Evolutionary conservation across 2,113 vertebrate species (phyloP).

Genomic region (Lutjanus erythropterus): DNA sequence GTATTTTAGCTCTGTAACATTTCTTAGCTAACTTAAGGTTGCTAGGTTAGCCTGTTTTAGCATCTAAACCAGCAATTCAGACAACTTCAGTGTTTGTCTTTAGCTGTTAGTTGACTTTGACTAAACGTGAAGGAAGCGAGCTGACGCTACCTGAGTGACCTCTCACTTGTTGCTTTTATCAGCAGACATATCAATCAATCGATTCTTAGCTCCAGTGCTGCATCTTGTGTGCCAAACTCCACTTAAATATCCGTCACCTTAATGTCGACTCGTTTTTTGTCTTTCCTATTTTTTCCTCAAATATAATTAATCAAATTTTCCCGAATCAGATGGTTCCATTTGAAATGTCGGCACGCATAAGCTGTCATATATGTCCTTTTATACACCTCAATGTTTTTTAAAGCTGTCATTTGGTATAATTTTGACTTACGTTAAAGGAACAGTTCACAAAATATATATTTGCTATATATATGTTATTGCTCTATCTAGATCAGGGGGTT

Average conservation of each 20-base stretch:
- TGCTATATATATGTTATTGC: too few relatives aligned
- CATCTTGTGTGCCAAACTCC: not conserved
- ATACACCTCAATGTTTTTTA: not conserved
- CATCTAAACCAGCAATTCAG: not conserved
- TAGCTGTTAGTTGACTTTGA: too few relatives aligned
- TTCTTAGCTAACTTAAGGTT: not conserved
- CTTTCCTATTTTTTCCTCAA: not conserved
- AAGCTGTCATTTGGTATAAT: not conserved
- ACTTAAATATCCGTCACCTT: not conserved
- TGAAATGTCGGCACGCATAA: not conserved
- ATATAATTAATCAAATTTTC: not conserved
- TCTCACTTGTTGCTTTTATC: conserved; percentile 52
- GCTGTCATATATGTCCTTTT: not conserved
- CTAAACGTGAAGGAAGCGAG: not conserved
- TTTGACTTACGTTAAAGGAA: too few relatives aligned
- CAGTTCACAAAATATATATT: too few relatives aligned
- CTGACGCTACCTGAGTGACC: not conserved
- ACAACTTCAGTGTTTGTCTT: not conserved
- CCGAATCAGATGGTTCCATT: not conserved
- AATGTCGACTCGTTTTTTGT: not conserved
- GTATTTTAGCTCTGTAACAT: conserved; percentile 1
- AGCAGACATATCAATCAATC: not conserved
- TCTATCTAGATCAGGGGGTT: too few relatives aligned
- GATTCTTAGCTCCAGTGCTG: not conserved
- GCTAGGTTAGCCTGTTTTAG: not conserved